Percentiles rank a stretch among this genome's conserved stretches.
Evolutionary conservation across 2,797 vertebrate species (phyloP).

Genomic region (Sciurus carolinensis): DNA sequence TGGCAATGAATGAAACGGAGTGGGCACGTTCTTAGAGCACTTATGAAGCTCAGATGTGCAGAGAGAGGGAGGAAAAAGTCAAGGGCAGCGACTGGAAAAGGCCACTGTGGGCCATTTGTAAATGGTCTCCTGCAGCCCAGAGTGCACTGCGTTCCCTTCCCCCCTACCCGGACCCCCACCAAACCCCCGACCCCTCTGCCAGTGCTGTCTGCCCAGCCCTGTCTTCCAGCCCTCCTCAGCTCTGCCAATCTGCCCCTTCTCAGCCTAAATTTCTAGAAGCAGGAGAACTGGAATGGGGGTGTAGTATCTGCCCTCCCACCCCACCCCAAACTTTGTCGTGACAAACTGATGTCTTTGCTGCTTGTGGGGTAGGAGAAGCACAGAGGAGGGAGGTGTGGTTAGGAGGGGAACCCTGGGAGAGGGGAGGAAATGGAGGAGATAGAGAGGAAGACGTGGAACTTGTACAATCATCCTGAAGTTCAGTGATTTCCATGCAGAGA

Average conservation of each 20-base stretch:
- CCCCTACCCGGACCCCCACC: fast-evolving
- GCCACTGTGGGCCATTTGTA: not conserved
- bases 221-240: not conserved
- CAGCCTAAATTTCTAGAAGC: not conserved
- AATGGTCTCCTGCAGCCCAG: fast-evolving
- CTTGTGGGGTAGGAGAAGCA: not conserved
- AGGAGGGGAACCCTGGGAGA: not conserved
- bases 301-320: not conserved
- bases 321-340: not conserved
- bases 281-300: not conserved
- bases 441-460: not conserved
- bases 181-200: not conserved
- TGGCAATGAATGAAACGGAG: constrained; percentile 49
- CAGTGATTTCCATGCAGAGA: not conserved
- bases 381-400: not conserved
- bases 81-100: not conserved
- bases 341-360: not conserved
- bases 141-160: too few species aligned
- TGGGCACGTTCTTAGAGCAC: not conserved
- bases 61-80: not conserved
- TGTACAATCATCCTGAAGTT: not conserved
- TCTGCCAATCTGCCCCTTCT: not conserved
- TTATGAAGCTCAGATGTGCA: not conserved
- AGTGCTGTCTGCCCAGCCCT: not conserved
- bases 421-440: not conserved